phyloP scores from a whole-genome alignment of 2,113 vertebrate genomes.

The Amblyornis subalaris region DNA sequence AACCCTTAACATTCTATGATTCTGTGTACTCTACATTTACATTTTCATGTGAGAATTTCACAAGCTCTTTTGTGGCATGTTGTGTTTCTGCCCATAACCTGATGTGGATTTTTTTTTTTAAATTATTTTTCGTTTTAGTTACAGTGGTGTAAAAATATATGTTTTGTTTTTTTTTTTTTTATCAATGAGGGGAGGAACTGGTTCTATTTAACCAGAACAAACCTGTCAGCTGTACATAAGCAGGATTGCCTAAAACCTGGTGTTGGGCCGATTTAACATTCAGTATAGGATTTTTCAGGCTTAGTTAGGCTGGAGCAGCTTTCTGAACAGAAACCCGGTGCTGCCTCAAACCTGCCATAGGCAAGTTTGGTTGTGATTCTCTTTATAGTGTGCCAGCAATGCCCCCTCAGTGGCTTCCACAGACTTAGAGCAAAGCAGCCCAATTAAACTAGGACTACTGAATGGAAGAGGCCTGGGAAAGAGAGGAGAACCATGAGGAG shows the following conservation, averaged over 20 bases:
- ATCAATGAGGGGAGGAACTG: not conserved
- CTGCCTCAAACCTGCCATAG: not conserved
- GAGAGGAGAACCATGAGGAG: not conserved
- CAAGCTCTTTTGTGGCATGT: not conserved
- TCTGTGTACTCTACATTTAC: not conserved
- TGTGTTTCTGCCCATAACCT: not conserved
- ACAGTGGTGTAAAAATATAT: not conserved
- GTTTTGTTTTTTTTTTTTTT: not conserved
- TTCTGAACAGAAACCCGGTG: not conserved
- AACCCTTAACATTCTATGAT: not conserved
- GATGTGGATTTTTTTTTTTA: not conserved
- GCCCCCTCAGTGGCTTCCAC: not conserved
- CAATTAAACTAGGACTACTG: not conserved
- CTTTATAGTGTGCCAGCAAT: not conserved
- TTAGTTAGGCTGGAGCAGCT: not conserved
- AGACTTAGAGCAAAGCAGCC: not conserved
- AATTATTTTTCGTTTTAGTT: not conserved
- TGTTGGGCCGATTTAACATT: not conserved
- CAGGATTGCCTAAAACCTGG: not conserved
- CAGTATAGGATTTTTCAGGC: not conserved
- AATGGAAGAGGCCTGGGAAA: not conserved
- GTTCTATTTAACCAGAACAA: not conserved
- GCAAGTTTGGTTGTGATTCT: not conserved
- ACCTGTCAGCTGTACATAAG: fast-evolving
- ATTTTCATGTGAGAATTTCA: not conserved